phyloP scores from a whole-genome alignment of 2,113 vertebrate species.

The Solenodon paradoxus region DNA sequence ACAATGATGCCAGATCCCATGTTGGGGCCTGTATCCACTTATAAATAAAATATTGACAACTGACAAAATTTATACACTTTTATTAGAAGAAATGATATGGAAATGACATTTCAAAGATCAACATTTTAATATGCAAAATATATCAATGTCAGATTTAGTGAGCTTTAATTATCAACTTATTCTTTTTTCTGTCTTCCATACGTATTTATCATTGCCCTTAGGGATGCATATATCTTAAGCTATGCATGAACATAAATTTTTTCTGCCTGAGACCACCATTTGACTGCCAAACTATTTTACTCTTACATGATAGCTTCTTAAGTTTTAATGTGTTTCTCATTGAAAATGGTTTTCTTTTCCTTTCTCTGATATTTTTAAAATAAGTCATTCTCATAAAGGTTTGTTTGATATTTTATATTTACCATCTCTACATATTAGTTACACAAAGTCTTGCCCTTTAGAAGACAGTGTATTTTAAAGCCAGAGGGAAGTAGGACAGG shows the following conservation, averaged over 20 bases:
- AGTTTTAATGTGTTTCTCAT: background rate
- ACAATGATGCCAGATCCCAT: background rate
- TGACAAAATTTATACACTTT: background rate
- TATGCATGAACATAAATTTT: background rate
- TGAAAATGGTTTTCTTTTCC: background rate
- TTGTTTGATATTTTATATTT: background rate
- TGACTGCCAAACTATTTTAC: background rate
- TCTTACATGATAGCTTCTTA: too few species aligned
- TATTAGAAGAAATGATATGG: background rate
- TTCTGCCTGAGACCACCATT: accelerated
- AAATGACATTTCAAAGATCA: conserved; percentile 32
- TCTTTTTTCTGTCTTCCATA: background rate
- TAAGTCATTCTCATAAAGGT: background rate
- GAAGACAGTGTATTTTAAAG: conserved; percentile 15
- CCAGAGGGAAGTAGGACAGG: background rate
- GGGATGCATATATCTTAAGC: accelerated
- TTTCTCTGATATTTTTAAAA: background rate
- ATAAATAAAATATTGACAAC: background rate
- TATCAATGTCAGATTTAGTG: background rate
- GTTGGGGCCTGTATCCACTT: background rate
- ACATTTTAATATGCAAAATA: background rate
- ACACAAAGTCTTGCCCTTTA: background rate
- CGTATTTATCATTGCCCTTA: background rate
- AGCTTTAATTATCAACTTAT: background rate
- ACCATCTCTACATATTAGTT: background rate